Evolutionary conservation across 1,140 invertebrate species (phyloP), one percentile per base, ranked within the genome.

Genomic region (Brevipalpus yothersi): DNA sequence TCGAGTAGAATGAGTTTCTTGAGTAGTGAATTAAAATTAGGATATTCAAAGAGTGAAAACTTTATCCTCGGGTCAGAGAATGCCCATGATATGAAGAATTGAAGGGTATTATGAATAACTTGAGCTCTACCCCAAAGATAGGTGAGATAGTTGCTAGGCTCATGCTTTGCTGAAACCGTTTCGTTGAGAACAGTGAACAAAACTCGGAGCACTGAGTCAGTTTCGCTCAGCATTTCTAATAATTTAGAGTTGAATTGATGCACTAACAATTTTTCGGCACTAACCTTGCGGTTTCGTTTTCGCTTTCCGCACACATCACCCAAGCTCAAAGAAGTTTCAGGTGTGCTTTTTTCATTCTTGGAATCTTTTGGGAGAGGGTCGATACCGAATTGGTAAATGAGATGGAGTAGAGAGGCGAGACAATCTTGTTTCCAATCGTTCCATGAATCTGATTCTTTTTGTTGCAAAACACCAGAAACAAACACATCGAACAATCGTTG

Each of bases 401-500:
- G 74, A 65, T 86, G 84, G 15, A 93, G 68, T 12, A 94, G 69
- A 65, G 83, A 82, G 1, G 87, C 86, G 11, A 93, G 72, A 69
- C 88, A 92, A 67, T 94, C 90, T 71, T 92, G 88, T 58, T 87
- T 82, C 90, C 90, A 93, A 66, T 75, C 73, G 68, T 70, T 75
- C 72, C 73, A 74, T 31, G 43, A 31, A 40, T 69, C 69, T 47
- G 66, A 70, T 51, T 71, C 69, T 57, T 69, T 68, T 10, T 67
- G 66, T 63, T 73, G 70, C 66, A 77, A 68, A 68, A 75, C 69
- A 75, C 83, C 86, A 21, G 82, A 87, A 77, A 87, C 83, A 69
- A 94, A 89, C 60, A 93, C 90, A 69, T 88, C 83, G 70, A 89
- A 90, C 1, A 93, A 72, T 71, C 91, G 81, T 53, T 82, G 77